Evolutionary conservation across 1,140 invertebrate species (phyloP).

Genomic region (Apis dorsata): DNA sequence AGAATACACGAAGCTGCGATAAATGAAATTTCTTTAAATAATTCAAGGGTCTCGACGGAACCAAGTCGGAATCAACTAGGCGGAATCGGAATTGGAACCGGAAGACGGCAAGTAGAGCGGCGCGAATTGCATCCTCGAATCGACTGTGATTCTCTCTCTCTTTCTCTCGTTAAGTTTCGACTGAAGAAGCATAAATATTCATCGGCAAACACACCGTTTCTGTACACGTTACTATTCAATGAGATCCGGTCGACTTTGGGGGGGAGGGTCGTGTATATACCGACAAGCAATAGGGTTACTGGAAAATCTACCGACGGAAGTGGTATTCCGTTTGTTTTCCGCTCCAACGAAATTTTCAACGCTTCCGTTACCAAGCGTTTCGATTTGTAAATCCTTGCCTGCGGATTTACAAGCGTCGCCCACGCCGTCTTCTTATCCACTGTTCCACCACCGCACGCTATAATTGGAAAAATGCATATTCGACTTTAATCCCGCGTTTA

Average conservation of each 20-base stretch:
- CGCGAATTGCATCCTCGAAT: constrained; percentile 39
- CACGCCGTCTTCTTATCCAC: too few species aligned
- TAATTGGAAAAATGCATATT: too few species aligned
- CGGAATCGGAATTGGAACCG: neutral
- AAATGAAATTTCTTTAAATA: constrained; percentile 52
- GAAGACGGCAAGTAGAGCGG: constrained; percentile 19
- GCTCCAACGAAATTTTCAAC: neutral
- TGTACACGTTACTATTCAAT: constrained; percentile 12
- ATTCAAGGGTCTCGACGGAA: constrained; percentile 8
- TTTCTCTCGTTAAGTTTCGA: constrained; percentile 72
- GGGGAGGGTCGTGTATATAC: neutral
- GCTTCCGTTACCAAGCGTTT: neutral
- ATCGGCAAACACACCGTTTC: constrained; percentile 54
- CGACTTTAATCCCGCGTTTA: too few species aligned
- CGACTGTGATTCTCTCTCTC: constrained; percentile 10
- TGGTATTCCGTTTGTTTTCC: neutral
- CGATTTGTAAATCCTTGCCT: too few species aligned
- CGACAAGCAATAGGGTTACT: constrained; percentile 15
- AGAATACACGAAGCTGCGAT: constrained; percentile 10
- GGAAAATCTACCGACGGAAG: neutral
- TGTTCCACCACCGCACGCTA: too few species aligned
- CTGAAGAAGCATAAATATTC: constrained; percentile 77
- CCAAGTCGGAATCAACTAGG: neutral
- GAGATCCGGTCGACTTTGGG: neutral
- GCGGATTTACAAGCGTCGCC: too few species aligned